These are phyloP conservation scores for Aspidiotus destructor DNA, from an alignment of 2,888 invertebrate genomes.

Conservation along the genomic window DNA sequence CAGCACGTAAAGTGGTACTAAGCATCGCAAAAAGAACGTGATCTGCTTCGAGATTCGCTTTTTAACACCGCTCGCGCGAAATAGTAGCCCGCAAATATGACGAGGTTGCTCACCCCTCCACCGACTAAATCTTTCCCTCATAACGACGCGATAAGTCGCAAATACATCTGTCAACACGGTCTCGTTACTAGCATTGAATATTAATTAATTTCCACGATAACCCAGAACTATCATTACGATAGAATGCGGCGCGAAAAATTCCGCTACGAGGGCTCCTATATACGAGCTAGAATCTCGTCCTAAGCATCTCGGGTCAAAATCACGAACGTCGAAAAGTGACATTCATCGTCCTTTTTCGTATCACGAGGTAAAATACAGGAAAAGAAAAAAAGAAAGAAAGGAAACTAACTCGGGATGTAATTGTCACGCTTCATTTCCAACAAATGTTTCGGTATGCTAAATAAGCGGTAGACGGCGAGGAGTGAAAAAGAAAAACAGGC, in stretches of 20 bases:
- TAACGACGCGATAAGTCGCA: slow-evolving; percentile 29
- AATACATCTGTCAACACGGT: slow-evolving; percentile 33
- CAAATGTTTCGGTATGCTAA: no score
- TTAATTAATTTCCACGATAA: slow-evolving; percentile 34
- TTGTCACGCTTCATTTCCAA: no score
- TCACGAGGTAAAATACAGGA: no score
- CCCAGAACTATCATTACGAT: not conserved
- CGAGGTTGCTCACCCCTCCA: slow-evolving; percentile 5
- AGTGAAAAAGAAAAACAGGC: slow-evolving; percentile 11
- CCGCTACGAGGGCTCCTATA: no score
- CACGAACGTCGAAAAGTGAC: no score
- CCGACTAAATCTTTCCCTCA: slow-evolving; percentile 22
- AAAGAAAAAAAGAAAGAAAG: no score
- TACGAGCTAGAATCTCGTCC: no score
- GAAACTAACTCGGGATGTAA: no score
- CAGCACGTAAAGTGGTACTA: slow-evolving; percentile 18
- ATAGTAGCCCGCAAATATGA: slow-evolving; percentile 14
- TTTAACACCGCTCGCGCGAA: slow-evolving; percentile 20
- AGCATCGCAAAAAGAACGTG: slow-evolving; percentile 35
- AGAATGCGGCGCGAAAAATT: no score
- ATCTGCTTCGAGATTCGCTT: slow-evolving; percentile 35
- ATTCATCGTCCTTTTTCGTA: no score
- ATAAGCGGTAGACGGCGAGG: not conserved
- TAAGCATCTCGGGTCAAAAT: no score
- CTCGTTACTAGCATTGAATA: slow-evolving; percentile 33